These are phyloP conservation scores for Drosophila austrosaltans DNA, from an alignment of 2,888 invertebrate species.

Conservation along the genomic window DNA sequence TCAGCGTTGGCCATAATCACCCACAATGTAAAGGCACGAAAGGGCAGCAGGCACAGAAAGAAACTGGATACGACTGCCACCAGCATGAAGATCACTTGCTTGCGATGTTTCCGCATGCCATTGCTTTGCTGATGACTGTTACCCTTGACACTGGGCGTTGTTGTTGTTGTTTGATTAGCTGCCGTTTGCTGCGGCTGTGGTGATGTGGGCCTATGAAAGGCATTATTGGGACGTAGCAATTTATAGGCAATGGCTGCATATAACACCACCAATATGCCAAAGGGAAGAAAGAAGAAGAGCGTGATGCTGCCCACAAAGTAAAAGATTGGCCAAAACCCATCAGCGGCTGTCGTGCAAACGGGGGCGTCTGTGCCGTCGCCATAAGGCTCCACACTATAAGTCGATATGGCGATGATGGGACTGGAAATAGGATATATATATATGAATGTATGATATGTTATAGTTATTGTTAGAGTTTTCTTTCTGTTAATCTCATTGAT, in stretches of 20 bases:
- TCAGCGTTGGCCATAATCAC: slow-evolving; percentile 91
- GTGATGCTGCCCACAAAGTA: slow-evolving; percentile 92
- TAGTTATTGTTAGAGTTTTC: not conserved
- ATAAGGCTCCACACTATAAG: slow-evolving; percentile 89
- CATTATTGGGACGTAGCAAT: slow-evolving; percentile 87
- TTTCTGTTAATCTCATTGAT: slow-evolving; percentile 18
- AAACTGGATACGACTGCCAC: slow-evolving; percentile 95
- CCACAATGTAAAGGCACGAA: slow-evolving; percentile 94
- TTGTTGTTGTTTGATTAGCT: not conserved
- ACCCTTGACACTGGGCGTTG: slow-evolving; percentile 54
- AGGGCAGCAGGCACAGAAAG: slow-evolving; percentile 94
- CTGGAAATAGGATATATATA: slow-evolving; percentile 84
- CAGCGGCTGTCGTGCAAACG: slow-evolving; percentile 92
- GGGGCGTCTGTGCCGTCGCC: slow-evolving; percentile 88
- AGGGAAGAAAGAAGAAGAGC: slow-evolving; percentile 93
- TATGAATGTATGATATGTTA: slow-evolving; percentile 20
- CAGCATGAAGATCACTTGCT: slow-evolving; percentile 94
- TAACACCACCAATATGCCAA: slow-evolving; percentile 90
- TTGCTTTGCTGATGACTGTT: slow-evolving; percentile 81
- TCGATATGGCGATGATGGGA: slow-evolving; percentile 92
- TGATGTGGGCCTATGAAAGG: slow-evolving; percentile 71
- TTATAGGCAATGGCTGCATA: slow-evolving; percentile 94
- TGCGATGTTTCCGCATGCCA: slow-evolving; percentile 88
- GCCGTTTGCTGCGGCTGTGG: slow-evolving; percentile 56
- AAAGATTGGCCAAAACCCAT: slow-evolving; percentile 90